Evolutionary conservation across 2,888 invertebrate species (phyloP), one percentile per base, ranked within the genome.

Genomic region (Agrilus cyanescens): DNA sequence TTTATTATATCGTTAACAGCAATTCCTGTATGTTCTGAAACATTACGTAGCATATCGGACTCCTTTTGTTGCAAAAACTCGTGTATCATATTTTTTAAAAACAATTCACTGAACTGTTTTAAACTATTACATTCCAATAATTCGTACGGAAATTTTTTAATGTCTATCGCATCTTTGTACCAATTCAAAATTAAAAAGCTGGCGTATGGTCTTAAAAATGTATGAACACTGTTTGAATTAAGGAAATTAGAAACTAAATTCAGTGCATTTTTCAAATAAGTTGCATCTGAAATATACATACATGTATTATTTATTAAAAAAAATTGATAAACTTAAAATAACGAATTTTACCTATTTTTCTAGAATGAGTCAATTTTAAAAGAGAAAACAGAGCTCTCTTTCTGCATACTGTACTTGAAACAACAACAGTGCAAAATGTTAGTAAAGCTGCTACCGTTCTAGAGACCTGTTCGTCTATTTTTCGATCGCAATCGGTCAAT

Each of bases 391-490:
- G 56, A 34, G 75, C 70, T 50, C 67, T 68, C 48, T 72, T 72
- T 33, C 75, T 64, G 51, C 73, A 67, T 4, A 66, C 62, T 30
- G 68, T 68, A 51, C 70, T 76, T 3, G 68, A 63, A 31, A 71
- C 67, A 18, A 76, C 71, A 4, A 81, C 56, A 10, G 72, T 65
- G 12, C 70, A 65, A 46, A 75, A 69, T 25, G 70, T 69, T 38
- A 79, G 74, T 13, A 82, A 61, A 6, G 75, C 70, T 32, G 75
- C 75, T 0, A 72, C 63, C 1, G 75, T 73, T 55, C 77, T 67
- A 47, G 76, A 77, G 1, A 66, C 62, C 2, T 66, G 65, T 61
- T 83, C 81, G 53, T 81, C 80, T 46, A 67, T 66, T 38, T 69
- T 52, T 52, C 74, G 65, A 31, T 67, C 61, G 41, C 68, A 2